Evolutionary conservation across 2,113 vertebrate species (phyloP).

Genomic region (Zosterops japonicus): DNA sequence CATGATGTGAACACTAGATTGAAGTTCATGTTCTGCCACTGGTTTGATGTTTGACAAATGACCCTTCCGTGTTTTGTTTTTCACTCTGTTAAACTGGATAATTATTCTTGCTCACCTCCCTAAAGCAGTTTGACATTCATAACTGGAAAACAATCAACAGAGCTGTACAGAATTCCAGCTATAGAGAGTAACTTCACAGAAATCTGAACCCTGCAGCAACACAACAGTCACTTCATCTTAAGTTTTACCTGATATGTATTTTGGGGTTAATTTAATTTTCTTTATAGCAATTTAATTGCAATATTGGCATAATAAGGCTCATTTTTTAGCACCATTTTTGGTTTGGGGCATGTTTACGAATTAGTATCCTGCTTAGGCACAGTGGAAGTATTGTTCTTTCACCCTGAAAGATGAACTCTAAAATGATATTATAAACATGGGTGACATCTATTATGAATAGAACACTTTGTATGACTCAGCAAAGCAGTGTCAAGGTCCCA

Average conservation of each 20-base stretch:
- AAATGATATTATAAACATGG: background rate
- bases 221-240: background rate
- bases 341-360: background rate
- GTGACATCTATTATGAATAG: background rate
- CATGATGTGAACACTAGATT: background rate
- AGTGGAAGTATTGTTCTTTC: slow-evolving; percentile 20
- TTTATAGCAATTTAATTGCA: background rate
- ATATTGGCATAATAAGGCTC: background rate
- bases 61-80: background rate
- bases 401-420: slow-evolving; percentile 6
- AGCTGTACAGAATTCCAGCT: background rate
- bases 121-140: background rate
- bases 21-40: background rate
- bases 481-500: background rate
- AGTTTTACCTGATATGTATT: background rate
- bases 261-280: background rate
- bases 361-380: background rate
- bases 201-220: background rate
- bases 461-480: slow-evolving; percentile 38
- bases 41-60: background rate
- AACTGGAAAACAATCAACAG: background rate
- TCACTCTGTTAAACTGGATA: background rate
- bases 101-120: background rate
- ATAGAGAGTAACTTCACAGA: background rate
- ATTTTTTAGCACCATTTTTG: background rate